These are phyloP conservation scores for Hirtodrosophila duncani DNA, from an alignment of 2,888 invertebrate species.

Conservation along the genomic window DNA sequence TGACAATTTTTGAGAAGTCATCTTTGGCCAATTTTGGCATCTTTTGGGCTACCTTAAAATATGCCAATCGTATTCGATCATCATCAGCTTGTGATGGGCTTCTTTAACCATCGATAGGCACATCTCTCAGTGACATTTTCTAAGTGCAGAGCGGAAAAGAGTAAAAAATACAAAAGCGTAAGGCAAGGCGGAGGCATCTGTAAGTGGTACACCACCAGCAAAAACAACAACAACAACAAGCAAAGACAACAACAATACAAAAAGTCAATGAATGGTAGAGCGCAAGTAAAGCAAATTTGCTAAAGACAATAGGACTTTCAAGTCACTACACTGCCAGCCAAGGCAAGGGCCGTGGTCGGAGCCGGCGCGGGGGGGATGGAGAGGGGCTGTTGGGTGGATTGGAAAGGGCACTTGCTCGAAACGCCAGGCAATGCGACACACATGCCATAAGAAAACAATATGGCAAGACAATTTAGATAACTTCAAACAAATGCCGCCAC, in stretches of 20 bases:
- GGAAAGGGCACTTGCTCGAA: too few relatives aligned
- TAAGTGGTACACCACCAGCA: slow-evolving; percentile 49
- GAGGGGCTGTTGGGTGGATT: background rate
- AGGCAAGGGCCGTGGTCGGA: background rate
- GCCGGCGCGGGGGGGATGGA: background rate
- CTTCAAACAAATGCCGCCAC: slow-evolving; percentile 62
- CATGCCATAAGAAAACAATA: slow-evolving; percentile 71
- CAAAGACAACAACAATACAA: too few relatives aligned
- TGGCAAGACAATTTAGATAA: slow-evolving; percentile 74
- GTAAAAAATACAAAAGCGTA: slow-evolving; percentile 5
- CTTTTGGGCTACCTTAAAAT: too few relatives aligned
- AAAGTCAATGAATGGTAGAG: slow-evolving; percentile 64
- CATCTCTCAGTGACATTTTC: too few relatives aligned
- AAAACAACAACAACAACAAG: background rate
- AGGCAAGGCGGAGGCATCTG: slow-evolving; percentile 52
- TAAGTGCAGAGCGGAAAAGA: background rate
- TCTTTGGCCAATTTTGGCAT: too few relatives aligned
- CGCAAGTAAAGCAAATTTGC: slow-evolving; percentile 70
- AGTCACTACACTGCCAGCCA: slow-evolving; percentile 33
- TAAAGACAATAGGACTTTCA: slow-evolving; percentile 61
- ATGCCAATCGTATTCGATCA: too few relatives aligned
- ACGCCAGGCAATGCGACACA: slow-evolving; percentile 45
- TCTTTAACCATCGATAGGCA: too few relatives aligned
- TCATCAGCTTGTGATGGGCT: too few relatives aligned
- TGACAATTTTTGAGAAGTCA: too few relatives aligned